These are phyloP conservation scores for Gymnosoma rotundatum DNA, from an alignment of 2,888 invertebrate genomes.

Conservation along the genomic window DNA sequence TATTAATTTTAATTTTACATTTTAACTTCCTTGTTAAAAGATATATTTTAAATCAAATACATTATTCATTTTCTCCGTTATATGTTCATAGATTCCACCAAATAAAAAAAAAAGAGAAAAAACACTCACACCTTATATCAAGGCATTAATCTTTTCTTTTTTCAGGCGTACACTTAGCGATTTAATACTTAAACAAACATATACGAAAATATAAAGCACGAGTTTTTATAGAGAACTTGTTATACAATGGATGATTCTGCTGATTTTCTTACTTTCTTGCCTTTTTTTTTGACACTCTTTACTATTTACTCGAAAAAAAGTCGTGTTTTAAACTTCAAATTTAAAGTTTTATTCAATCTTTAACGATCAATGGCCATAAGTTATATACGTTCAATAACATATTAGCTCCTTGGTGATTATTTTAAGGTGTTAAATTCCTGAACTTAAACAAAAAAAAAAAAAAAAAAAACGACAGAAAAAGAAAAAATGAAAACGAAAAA, in stretches of 20 bases:
- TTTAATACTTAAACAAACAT: neutral
- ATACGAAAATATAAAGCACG: slow-evolving; percentile 2
- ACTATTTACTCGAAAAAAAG: slow-evolving; percentile 14
- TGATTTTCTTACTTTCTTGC: neutral
- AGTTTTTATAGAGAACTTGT: slow-evolving; percentile 36
- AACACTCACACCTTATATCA: slow-evolving; percentile 54
- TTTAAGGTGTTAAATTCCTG: slow-evolving; percentile 75
- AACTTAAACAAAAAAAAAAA: slow-evolving; percentile 9
- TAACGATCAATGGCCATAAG: slow-evolving; percentile 66
- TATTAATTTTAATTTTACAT: neutral
- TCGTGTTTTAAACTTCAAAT: slow-evolving; percentile 62
- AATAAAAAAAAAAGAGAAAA: neutral
- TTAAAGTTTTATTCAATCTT: slow-evolving; percentile 45
- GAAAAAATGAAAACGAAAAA: slow-evolving; percentile 59
- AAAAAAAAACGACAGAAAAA: neutral
- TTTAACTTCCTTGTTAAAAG: neutral
- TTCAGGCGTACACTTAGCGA: slow-evolving; percentile 1
- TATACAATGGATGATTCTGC: slow-evolving; percentile 41
- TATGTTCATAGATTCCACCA: slow-evolving; percentile 39
- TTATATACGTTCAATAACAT: slow-evolving; percentile 66
- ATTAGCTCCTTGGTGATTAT: slow-evolving; percentile 74
- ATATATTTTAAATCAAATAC: neutral
- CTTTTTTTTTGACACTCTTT: slow-evolving; percentile 5
- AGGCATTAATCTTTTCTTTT: slow-evolving; percentile 40
- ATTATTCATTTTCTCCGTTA: slow-evolving; percentile 21